Percentiles rank a stretch among this genome's conserved stretches.
Conservation (phyloP, 2,888 invertebrate species). For the Tenthredo livida region DNA sequence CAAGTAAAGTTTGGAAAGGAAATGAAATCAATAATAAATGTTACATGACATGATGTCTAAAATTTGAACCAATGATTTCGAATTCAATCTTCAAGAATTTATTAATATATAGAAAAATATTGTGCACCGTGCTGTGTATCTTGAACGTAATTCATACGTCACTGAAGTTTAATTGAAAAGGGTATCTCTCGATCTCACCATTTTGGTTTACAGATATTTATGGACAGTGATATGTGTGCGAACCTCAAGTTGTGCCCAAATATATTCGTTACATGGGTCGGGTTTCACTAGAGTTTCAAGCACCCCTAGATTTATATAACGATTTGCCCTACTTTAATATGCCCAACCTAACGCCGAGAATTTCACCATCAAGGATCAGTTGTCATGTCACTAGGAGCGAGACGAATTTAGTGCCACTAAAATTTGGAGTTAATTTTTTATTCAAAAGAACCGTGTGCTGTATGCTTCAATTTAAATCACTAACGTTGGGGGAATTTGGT, state of each 20-base stretch:
- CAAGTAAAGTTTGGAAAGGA: background rate
- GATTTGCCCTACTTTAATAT: background rate
- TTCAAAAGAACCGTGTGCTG: too few species aligned
- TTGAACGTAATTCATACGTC: background rate
- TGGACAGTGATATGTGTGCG: conserved; percentile 6
- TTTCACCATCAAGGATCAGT: background rate
- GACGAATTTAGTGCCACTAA: background rate
- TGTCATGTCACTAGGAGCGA: background rate
- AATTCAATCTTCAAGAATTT: background rate
- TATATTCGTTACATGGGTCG: conserved; percentile 15
- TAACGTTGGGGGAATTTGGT: background rate
- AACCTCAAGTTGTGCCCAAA: background rate
- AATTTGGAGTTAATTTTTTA: background rate
- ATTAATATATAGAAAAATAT: background rate
- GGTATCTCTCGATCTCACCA: background rate
- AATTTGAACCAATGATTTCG: background rate
- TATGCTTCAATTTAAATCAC: background rate
- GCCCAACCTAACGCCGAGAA: background rate
- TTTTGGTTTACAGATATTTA: background rate
- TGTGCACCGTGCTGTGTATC: background rate
- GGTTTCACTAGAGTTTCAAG: conserved; percentile 10
- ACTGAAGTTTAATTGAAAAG: background rate
- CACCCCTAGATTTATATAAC: background rate
- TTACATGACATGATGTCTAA: background rate
- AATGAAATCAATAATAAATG: background rate